Conservation (phyloP, 2,113 vertebrate species). For the Tinamus guttatus region DNA sequence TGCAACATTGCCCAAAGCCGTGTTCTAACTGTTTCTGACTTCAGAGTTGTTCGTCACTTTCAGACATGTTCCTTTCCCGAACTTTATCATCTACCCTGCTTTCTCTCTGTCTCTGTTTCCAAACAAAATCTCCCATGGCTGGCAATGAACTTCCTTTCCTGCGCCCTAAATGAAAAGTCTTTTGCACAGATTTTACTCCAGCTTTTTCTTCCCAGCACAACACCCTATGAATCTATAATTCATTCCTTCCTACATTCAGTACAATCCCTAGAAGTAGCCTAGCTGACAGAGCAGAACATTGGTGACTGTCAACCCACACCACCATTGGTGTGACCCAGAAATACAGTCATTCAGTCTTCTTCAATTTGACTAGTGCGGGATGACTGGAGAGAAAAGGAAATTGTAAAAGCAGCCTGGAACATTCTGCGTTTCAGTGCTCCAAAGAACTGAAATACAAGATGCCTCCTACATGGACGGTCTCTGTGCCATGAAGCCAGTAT, state of each 20-base stretch:
- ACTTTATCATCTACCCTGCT: not conserved
- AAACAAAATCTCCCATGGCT: not conserved
- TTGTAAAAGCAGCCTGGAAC: not conserved
- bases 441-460: not conserved
- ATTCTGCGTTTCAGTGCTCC: not conserved
- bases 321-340: not conserved
- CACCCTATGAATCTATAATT: not conserved
- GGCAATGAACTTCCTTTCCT: not conserved
- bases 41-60: not conserved
- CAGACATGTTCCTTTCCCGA: not conserved
- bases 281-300: not conserved
- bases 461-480: fast-evolving
- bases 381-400: not conserved
- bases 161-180: not conserved
- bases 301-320: not conserved
- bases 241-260: fast-evolving
- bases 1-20: not conserved
- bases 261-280: fast-evolving
- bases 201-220: not conserved
- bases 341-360: not conserved
- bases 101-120: not conserved
- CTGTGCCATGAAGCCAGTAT: not conserved
- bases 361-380: not conserved
- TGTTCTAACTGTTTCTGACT: not conserved
- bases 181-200: not conserved